Evolutionary conservation across 2,113 vertebrate species (phyloP), one percentile per base, ranked within the genome.

Genomic region (Planiliza haematocheilus): DNA sequence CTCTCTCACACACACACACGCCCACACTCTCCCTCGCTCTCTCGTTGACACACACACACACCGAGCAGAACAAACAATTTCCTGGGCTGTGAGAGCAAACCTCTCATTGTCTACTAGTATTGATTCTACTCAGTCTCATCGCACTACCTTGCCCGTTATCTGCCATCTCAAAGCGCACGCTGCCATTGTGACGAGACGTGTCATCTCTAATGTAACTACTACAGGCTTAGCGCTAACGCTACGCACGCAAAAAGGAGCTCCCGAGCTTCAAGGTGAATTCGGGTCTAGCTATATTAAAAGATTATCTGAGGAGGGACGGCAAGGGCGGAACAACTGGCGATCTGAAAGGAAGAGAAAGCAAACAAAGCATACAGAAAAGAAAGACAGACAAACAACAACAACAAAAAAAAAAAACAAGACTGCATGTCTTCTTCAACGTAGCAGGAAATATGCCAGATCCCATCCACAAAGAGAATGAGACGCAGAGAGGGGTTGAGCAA

Each of bases 61-160:
- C 67, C 1, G 4, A 67, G 70, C 57, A 90, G 85, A 91, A 81
- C 85, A 90, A 90, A 91, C 88, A 87, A 91, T 91, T 91, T 91
- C 88, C 88, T 90, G 90, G 79, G 75, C 83, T 75, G 76, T 39
- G 39, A 87, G 83, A 85, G 83, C 88, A 88, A 90, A 86, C 88
- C 87, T 87, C 86, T 91, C 86, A 91, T 91, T 91, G 89, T 92
- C 84, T 89, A 81, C 75, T 79, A 65, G 81, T 91, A 92, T 91
- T 88, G 91, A 92, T 91, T 90, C 68, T 82, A 75, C 83, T 87
- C 79, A 70, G 82, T 87, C 82, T 88, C 82, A 76, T 88, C 88
- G 85, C 87, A 77, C 84, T 82, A 82, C 76, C 79, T 83, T 57
- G 69, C 51, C 83, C 56, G 76, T 86, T 88, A 89, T 90, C 79